A percentile compares a stretch with the other conserved stretches of the same genome.
Evolutionary conservation across 2,113 vertebrate species (phyloP).

Genomic region (Todiramphus saurophagus): DNA sequence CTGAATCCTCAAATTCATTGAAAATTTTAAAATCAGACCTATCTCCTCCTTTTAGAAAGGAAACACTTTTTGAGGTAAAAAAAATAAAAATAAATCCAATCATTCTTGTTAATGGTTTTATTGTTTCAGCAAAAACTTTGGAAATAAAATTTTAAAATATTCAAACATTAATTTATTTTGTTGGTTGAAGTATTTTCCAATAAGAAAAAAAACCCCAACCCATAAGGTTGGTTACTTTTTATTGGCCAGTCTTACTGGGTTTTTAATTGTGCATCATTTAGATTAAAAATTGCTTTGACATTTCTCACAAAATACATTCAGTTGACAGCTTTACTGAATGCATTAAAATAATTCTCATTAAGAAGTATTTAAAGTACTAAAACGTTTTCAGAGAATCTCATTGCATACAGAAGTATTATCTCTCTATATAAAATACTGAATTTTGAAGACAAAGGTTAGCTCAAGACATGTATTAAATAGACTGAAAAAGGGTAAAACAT

Average conservation of each 20-base stretch:
- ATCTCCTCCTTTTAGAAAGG: neutral
- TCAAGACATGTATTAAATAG: neutral
- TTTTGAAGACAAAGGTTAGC: neutral
- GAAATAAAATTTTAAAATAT: neutral
- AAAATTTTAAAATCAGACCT: neutral
- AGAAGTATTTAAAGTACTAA: neutral
- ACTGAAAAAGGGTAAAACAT: neutral
- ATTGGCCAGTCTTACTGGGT: neutral
- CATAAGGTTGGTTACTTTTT: neutral
- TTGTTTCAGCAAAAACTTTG: neutral
- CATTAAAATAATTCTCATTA: neutral
- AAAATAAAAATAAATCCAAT: neutral
- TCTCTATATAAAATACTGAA: neutral
- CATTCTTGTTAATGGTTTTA: neutral
- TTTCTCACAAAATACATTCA: neutral
- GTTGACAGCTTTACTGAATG: neutral
- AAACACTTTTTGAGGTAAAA: neutral
- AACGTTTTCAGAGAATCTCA: neutral
- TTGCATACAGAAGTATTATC: neutral
- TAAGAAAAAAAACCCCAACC: neutral
- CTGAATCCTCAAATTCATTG: neutral
- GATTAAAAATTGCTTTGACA: neutral
- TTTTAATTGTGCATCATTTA: neutral
- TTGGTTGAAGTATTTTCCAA: neutral
- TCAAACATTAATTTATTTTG: neutral